Evolutionary conservation across 2,888 invertebrate genomes (phyloP), one percentile per base, ranked within the genome.

Genomic region (Disparrhopalites patrizii): DNA sequence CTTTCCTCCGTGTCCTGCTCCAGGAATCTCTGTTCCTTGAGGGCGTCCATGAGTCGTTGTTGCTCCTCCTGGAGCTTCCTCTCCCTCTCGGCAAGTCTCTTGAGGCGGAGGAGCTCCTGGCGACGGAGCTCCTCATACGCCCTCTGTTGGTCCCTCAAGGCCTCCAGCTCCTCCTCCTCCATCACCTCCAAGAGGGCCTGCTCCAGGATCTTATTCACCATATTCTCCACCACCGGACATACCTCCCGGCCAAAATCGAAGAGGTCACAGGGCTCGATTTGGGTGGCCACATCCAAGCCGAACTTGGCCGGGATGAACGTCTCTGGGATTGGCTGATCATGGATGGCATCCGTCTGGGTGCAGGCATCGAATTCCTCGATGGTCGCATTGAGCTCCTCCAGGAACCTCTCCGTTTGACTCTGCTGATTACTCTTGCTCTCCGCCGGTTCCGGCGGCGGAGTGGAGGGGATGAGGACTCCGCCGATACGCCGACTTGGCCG

Each of bases 181-280:
- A 73, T 67, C 3, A 68, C 62, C 51, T 73, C 73, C n/a, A 70
- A 10, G 3, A 69, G 63, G 13, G 73, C 72, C 51, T 70, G 70
- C 33, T 70, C 68, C 20, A 72, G 65, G 25, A 72, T 64, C 55
- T 68, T 63, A 23, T 70, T 70, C 27, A 70, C 65, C 58, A 72
- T 66, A 18, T 67, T 69, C 40, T 69, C 72, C 28, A 72, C 47
- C 10, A 73, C 50, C 0, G 73, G 73, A 13, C 61, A 43, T n/a
- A 68, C 65, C 50, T 73, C 69, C 13, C 23, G 20, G 31, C 67
- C 65, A 62, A 73, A 73, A 28, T 69, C 55, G 47, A 68, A 72
- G 18, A 73, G 65, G 13, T 73, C 73, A 20, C 67, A 67, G 1
- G 70, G 70, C 31, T 51, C 60, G 40, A 73, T 68, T 47, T 73